Base-by-base conservation (phyloP, 2,888 invertebrate genomes). In the Sepioteuthis lessoniana region DNA sequence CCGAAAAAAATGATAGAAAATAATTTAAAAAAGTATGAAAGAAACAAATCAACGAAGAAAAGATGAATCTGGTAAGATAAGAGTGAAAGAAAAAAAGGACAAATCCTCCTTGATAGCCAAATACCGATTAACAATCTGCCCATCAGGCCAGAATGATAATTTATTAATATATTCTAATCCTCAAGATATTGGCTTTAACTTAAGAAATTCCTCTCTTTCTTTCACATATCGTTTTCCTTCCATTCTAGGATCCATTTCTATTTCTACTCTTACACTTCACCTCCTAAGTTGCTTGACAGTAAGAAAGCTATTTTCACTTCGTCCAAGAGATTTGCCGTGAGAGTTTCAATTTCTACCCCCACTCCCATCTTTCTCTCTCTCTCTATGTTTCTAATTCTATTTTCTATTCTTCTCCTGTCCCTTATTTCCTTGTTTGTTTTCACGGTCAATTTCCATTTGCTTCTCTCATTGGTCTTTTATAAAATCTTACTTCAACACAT, bases 121-220 rank as follows among this genome's bases (percentile, higher is more conserved):
- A n/a, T 76, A 76, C 10, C 31, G 76, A 76, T 76, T n/a, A 76
- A 35, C 76, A 76, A 76, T 76, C 76, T 76, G 76, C 76, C 76
- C n/a, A 76, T 35, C n/a, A n/a, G n/a, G 76, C n/a, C n/a, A 16
- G n/a, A 0, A n/a, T 76, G 76, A 76, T 76, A 76, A 76, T 76
- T 76, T 76, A 76, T 76, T 76, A 76, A 76, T 76, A n/a, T 76
- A 76, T 76, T 76, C 76, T 35, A 76, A 76, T n/a, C 76, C 76
- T n/a, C 3, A 76, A 76, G n/a, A 76, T 35, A 76, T 60, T 60
- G 31, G 60, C 28, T 28, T 60, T 31, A 31, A 1, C 60, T 25
- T 60, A 1, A 60, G 5, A 60, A 28, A 28, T 28, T 13, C 31
- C n/a, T 10, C n/a, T 31, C 76, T n/a, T 76, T 76, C 55, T 35